Percentiles rank a stretch among this genome's conserved stretches.
phyloP scores from a whole-genome alignment of 2,888 invertebrate genomes.

The Spilosoma lubricipeda region DNA sequence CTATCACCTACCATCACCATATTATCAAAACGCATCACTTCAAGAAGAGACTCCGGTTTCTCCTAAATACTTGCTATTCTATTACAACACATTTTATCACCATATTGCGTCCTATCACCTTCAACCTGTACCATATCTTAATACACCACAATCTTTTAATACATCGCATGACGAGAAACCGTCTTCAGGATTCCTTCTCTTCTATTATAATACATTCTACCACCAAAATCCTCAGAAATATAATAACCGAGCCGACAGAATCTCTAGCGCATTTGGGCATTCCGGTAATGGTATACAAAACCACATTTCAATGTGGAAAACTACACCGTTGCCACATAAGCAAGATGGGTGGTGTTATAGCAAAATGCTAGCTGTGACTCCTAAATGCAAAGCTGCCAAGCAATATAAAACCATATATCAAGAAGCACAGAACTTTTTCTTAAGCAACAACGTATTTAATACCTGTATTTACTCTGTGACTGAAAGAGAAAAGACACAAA shows the following conservation, averaged over 20 bases:
- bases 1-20: background rate
- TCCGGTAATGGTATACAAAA: background rate
- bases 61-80: slow-evolving; percentile 5
- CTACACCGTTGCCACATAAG: background rate
- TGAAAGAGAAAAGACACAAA: background rate
- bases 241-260: background rate
- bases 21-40: slow-evolving; percentile 2
- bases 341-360: background rate
- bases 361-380: slow-evolving; percentile 1
- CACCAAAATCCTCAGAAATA: slow-evolving; percentile 1
- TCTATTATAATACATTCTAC: slow-evolving; percentile 11
- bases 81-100: slow-evolving; percentile 12
- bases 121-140: background rate
- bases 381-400: background rate
- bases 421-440: background rate
- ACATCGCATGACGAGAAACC: background rate
- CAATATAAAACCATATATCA: background rate
- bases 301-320: background rate
- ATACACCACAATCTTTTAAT: background rate
- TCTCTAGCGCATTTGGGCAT: background rate
- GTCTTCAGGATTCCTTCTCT: slow-evolving; percentile 3
- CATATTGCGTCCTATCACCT: background rate
- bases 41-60: background rate
- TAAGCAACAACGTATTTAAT: background rate
- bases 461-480: background rate